Conservation (phyloP, 2,888 invertebrate species). For the Nomada ruficornis region DNA sequence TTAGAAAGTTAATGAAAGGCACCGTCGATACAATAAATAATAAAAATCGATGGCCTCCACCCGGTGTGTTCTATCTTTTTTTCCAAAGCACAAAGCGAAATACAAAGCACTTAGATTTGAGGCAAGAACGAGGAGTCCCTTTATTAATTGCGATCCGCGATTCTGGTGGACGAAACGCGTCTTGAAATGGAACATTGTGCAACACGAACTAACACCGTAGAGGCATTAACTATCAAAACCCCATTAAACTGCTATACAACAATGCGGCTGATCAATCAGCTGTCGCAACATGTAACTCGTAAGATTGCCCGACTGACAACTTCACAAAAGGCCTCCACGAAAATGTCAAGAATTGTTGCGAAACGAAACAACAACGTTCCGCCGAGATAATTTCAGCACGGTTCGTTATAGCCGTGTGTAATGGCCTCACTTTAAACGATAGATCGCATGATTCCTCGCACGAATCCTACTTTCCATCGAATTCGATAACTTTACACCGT, state of each 20-base stretch:
- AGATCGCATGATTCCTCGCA: background rate
- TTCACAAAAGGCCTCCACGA: constrained; percentile 74
- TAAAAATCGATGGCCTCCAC: background rate
- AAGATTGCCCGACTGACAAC: constrained; percentile 72
- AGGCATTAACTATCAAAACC: constrained; percentile 61
- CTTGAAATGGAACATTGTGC: constrained; percentile 64
- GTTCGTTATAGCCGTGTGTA: constrained; percentile 20
- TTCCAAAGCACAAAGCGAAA: too few relatives aligned
- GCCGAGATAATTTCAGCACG: constrained; percentile 36
- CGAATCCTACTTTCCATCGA: constrained; percentile 1
- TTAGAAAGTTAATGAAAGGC: constrained; percentile 8
- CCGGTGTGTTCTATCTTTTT: background rate
- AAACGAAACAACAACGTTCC: constrained; percentile 56
- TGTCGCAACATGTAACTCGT: constrained; percentile 69
- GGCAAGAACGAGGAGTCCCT: too few relatives aligned
- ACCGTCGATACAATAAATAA: background rate
- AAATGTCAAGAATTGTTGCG: constrained; percentile 75
- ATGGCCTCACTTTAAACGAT: constrained; percentile 21
- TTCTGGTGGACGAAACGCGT: background rate
- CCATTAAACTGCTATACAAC: constrained; percentile 58
- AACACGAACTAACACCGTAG: constrained; percentile 61
- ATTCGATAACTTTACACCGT: background rate
- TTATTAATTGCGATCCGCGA: too few relatives aligned
- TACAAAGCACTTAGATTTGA: too few relatives aligned
- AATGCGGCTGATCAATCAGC: constrained; percentile 72